Conservation (phyloP, 2,888 invertebrate genomes). For the Philereme transversata region DNA sequence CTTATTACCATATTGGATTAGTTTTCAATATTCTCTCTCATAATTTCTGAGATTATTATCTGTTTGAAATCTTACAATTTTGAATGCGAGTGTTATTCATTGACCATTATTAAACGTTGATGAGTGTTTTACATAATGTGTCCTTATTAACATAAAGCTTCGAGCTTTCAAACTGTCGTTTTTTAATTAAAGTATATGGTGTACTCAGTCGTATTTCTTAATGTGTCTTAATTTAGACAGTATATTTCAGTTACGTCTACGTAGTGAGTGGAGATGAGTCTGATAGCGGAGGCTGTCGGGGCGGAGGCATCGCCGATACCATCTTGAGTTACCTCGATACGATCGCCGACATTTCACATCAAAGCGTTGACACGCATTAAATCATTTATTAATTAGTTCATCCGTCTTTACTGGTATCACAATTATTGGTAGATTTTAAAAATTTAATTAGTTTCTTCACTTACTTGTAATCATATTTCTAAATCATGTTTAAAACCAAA, state of each 20-base stretch:
- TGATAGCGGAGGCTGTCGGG: conserved; percentile 53
- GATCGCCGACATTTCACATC: conserved; percentile 51
- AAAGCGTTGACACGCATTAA: conserved; percentile 60
- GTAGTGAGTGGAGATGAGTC: conserved; percentile 53
- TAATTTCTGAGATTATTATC: conserved; percentile 31
- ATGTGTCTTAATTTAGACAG: conserved; percentile 62
- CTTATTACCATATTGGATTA: conserved; percentile 15
- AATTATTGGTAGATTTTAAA: conserved; percentile 2
- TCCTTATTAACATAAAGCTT: conserved; percentile 49
- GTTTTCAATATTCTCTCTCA: conserved; percentile 33
- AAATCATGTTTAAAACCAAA: neutral
- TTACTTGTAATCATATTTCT: neutral
- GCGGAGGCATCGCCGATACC: conserved; percentile 54
- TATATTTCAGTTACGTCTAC: conserved; percentile 59
- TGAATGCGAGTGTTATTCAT: conserved; percentile 40
- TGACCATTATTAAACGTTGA: conserved; percentile 41
- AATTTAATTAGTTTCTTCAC: conserved; percentile 1
- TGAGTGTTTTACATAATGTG: conserved; percentile 39
- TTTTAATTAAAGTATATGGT: conserved; percentile 57
- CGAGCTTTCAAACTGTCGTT: conserved; percentile 42
- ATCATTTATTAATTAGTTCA: conserved; percentile 64
- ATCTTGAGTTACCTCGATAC: conserved; percentile 59
- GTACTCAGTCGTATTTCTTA: conserved; percentile 50
- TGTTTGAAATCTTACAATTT: conserved; percentile 34
- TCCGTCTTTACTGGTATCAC: conserved; percentile 46